Conservation (phyloP, 2,888 invertebrate species). For the Ceratothoa steindachneri region DNA sequence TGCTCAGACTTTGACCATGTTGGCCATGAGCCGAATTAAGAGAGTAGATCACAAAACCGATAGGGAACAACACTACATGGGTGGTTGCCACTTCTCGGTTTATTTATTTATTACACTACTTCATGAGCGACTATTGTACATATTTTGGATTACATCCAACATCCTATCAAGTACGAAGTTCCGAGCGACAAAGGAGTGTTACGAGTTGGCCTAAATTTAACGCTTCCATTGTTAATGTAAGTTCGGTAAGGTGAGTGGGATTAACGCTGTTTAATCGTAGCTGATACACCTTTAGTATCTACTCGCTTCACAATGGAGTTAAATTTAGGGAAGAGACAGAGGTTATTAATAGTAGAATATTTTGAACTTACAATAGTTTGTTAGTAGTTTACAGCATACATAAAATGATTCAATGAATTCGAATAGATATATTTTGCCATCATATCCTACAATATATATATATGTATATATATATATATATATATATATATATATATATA, state of each 20-base stretch:
- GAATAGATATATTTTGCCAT: too few relatives aligned
- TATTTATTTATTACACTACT: neutral
- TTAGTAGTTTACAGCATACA: neutral
- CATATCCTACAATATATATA: too few relatives aligned
- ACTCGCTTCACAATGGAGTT: neutral
- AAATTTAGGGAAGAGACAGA: neutral
- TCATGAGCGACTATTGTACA: neutral
- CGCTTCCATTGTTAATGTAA: neutral
- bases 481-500: too few relatives aligned
- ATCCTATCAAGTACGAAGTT: neutral
- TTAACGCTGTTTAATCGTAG: neutral
- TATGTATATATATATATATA: too few relatives aligned
- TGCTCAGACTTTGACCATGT: neutral
- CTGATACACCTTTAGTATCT: neutral
- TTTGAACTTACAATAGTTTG: neutral
- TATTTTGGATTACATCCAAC: neutral
- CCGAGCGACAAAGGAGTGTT: neutral
- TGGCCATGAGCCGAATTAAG: neutral
- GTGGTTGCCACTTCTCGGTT: neutral
- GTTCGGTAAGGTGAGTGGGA: neutral
- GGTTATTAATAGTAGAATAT: neutral
- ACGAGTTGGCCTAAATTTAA: neutral
- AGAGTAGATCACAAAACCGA: neutral
- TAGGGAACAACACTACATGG: neutral
- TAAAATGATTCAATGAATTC: too few relatives aligned